Conservation (phyloP, 2,888 invertebrate species). For the Himalopsyche tibetana region DNA sequence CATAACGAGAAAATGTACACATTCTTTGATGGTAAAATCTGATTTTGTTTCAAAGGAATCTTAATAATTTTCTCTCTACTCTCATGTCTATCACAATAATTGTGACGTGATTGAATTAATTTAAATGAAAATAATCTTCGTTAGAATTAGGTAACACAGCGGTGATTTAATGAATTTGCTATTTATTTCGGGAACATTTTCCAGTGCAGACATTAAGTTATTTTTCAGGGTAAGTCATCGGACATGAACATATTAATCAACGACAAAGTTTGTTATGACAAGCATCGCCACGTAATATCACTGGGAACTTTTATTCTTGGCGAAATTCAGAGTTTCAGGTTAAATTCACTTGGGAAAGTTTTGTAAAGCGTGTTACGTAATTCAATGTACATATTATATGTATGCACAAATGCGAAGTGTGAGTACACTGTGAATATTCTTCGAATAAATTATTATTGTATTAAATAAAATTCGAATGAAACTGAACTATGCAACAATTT, state of each 20-base stretch:
- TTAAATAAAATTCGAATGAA: no score
- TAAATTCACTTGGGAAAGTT: background rate
- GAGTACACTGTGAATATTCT: no score
- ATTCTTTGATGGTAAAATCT: background rate
- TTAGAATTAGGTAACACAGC: background rate
- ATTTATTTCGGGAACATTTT: constrained; percentile 4
- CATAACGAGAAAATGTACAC: background rate
- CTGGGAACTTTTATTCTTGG: background rate
- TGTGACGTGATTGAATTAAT: background rate
- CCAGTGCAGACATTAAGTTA: background rate
- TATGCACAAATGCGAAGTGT: no score
- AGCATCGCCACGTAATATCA: background rate
- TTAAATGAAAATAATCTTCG: background rate
- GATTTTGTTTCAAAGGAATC: background rate
- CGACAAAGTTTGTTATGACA: constrained; percentile 21
- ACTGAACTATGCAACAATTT: no score
- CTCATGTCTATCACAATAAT: background rate
- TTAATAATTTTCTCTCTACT: background rate
- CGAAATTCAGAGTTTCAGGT: background rate
- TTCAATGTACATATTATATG: no score
- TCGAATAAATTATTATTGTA: no score
- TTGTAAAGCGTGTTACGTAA: background rate
- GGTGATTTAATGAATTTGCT: background rate
- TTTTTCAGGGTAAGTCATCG: constrained; percentile 16
- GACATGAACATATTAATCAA: constrained; percentile 4